Evolutionary conservation across 2,888 invertebrate genomes (phyloP).

Genomic region (Euproctis similis): DNA sequence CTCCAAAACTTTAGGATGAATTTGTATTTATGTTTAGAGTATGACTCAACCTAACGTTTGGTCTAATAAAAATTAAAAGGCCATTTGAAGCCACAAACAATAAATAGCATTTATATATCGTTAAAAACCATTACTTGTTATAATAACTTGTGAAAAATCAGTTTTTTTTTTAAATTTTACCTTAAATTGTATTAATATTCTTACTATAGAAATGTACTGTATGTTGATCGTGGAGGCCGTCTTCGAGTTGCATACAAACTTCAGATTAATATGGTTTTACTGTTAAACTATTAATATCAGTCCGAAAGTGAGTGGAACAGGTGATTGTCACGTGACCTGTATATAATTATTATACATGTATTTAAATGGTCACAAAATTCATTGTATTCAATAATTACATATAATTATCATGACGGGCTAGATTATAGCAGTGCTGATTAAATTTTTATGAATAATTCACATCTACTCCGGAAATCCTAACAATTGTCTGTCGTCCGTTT

Average conservation of each 20-base stretch:
- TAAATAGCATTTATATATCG: too few relatives aligned
- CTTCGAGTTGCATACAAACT: neutral
- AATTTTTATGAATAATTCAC: constrained; percentile 68
- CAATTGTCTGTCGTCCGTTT: constrained; percentile 56
- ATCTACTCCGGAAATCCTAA: constrained; percentile 58
- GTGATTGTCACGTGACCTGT: constrained; percentile 12
- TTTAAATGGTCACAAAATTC: constrained; percentile 23
- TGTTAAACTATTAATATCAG: neutral
- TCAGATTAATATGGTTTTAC: neutral
- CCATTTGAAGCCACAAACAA: too few relatives aligned
- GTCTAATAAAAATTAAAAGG: too few relatives aligned
- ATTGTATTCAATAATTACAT: constrained; percentile 37
- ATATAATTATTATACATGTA: too few relatives aligned
- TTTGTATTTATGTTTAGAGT: too few relatives aligned
- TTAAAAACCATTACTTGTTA: too few relatives aligned
- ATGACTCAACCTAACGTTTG: too few relatives aligned
- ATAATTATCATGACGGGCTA: constrained; percentile 52
- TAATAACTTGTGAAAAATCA: too few relatives aligned
- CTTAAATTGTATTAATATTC: neutral
- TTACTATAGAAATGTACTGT: neutral
- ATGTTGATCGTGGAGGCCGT: neutral
- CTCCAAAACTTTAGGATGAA: too few relatives aligned
- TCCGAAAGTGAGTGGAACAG: constrained; percentile 9
- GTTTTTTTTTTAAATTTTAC: neutral
- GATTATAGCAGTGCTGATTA: constrained; percentile 59